Base-by-base conservation (phyloP, 2,113 vertebrate genomes). In the Sylvietta virens region DNA sequence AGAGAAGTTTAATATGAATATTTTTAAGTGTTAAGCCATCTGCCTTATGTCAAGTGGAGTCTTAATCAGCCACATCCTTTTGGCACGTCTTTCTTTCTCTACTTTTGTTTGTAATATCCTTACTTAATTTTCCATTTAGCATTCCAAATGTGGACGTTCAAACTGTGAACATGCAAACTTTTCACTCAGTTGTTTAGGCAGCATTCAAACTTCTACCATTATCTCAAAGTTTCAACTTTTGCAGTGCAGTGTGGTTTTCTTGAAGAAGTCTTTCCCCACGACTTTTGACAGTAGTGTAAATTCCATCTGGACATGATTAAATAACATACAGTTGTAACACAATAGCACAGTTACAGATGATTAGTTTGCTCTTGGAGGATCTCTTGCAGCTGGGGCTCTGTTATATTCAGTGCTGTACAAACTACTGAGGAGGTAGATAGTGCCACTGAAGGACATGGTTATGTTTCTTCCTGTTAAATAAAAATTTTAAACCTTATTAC, bases 301-400 rank as follows among this genome's bases (percentile, higher is more conserved):
- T 81, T 96, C 72, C 67, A 45, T 90, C 76, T 96, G 88, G 40
- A 42, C 28, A 71, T 71, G n/a, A 81, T 92, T 86, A 71, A 95
- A 62, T 83, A 33, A 35, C 24, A 10, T 30, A 27, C 20, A 81
- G 21, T 74, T 78, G 45, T 81, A 53, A 86, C 53, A 78, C 56
- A 93, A 42, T 42, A 74, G 71, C 17, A 3, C n/a, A 82, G 45
- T 81, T 85, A 37, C 21, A 80, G 54, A 66, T 60, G 15, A 35
- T 76, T 65, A 19, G 20, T 70, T 66, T 67, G 54, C 40, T 33
- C 37, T 80, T 73, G 85, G 50, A 73, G 65, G 60, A 69, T 40
- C 51, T 73, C 65, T 67, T 83, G 37, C 2, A n/a, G 48, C 11
- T 53, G 26, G 18, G 33, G 17, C 67, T 90, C 44, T 70, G 28